phyloP scores from a whole-genome alignment of 2,888 invertebrate species.

The Leptinotarsa tumamoca region DNA sequence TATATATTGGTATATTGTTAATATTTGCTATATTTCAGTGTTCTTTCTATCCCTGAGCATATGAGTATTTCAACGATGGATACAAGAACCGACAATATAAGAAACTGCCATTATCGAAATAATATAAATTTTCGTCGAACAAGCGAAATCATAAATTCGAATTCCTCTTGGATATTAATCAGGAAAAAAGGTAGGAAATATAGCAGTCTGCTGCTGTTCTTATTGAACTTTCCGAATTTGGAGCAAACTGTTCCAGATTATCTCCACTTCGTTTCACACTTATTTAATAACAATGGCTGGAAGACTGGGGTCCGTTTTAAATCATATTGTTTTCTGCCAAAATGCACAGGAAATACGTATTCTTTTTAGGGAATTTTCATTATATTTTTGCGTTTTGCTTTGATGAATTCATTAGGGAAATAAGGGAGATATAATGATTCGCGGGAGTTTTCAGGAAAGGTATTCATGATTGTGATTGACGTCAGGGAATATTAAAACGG shows the following conservation, averaged over 20 bases:
- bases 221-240: slow-evolving; percentile 44
- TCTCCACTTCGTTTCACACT: slow-evolving; percentile 61
- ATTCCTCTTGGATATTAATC: neutral
- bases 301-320: slow-evolving; percentile 54
- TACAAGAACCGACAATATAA: neutral
- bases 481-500: neutral
- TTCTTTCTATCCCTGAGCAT: neutral
- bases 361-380: slow-evolving; percentile 5
- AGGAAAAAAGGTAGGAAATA: slow-evolving; percentile 17
- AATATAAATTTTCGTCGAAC: neutral
- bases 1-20: too few species aligned
- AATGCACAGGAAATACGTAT: slow-evolving; percentile 36
- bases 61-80: neutral
- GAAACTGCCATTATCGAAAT: neutral
- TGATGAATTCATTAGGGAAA: neutral
- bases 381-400: neutral
- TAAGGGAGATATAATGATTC: neutral
- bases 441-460: neutral
- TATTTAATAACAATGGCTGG: slow-evolving; percentile 63
- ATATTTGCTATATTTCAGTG: neutral
- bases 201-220: slow-evolving; percentile 27
- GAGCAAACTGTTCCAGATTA: slow-evolving; percentile 54
- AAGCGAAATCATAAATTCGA: slow-evolving; percentile 6
- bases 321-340: slow-evolving; percentile 44
- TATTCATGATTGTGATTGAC: neutral